Conservation (phyloP, 2,797 vertebrate species). For the Chloroceryle amazona region DNA sequence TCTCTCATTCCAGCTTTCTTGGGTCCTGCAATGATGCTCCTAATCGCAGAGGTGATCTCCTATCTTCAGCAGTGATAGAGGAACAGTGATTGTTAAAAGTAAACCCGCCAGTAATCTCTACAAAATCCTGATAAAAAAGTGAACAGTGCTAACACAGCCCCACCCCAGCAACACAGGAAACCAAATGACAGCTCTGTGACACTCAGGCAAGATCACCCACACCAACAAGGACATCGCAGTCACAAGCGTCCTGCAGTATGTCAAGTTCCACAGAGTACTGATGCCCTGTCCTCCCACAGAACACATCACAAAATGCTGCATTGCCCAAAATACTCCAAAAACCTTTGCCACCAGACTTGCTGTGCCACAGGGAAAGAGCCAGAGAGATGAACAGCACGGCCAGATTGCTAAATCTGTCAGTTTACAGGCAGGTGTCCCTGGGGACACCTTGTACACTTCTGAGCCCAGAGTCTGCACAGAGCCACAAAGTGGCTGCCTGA, state of each 20-base stretch:
- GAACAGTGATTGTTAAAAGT: neutral
- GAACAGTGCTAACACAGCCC: neutral
- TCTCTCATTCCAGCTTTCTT: neutral
- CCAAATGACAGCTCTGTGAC: neutral
- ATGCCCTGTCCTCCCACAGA: neutral
- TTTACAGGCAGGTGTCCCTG: neutral
- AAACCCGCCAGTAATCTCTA: neutral
- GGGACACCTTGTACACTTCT: neutral
- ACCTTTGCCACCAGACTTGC: neutral
- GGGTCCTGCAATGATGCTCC: neutral
- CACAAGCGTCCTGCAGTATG: neutral
- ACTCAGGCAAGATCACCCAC: neutral
- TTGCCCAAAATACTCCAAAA: neutral
- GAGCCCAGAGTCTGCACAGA: neutral
- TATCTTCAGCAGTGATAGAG: neutral
- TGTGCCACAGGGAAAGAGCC: neutral
- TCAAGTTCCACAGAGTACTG: neutral
- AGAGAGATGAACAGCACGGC: neutral
- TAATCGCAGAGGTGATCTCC: neutral
- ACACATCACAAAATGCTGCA: neutral
- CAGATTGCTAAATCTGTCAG: neutral
- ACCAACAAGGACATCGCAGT: neutral
- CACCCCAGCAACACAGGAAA: neutral
- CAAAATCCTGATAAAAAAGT: neutral
- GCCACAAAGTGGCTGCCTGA: neutral